Evolutionary conservation across 2,888 invertebrate species (phyloP), one percentile per base, ranked within the genome.

Genomic region (Pheosia tremula): DNA sequence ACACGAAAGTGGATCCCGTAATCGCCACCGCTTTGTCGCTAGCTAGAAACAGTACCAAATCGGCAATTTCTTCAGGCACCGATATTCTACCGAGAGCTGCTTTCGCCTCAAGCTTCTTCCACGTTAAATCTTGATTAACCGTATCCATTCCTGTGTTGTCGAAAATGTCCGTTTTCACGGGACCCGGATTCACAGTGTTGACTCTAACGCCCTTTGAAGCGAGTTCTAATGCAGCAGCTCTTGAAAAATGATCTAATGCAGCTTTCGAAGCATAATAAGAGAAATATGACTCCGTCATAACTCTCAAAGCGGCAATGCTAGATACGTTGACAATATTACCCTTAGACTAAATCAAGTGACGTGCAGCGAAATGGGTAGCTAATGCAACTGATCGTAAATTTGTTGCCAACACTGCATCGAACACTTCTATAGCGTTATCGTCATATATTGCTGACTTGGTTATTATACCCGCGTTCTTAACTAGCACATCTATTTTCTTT

Each of bases 151-250:
- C 75, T 13, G 59, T 3, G 57, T 64, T 71, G 24, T 63, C 66
- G 3, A 75, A 38, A 38, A 81, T 70, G 39, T 77, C 75, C 10
- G 82, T 79, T 7, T 95, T 81, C 3, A 96, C 96, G 0, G 98
- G 98, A 10, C 98, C 98, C n/a, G 98, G 98, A 87, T 97, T 97
- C 0, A 98, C 97, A 56, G 96, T 94, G 86, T 98, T 98, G 0
- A 97, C 97, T 57, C 98, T 93, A 0, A 98, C 96, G 64, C 24
- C 24, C 24, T 96, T 96, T 0, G 94, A 66, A 43, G 96, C 97
- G 54, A 97, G 87, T 74, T 97, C 98, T 45, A 98, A 87, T 3
- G 98, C 98, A 5, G 95, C 92, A 81, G 97, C 97, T 75, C 96
- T 94, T 0, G 98, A 98, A 71, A 99, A 95, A 82, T 98, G 98